Percentiles rank a stretch among this genome's conserved stretches.
Conservation (phyloP, 2,797 vertebrate species). For the Nothura maculosa region DNA sequence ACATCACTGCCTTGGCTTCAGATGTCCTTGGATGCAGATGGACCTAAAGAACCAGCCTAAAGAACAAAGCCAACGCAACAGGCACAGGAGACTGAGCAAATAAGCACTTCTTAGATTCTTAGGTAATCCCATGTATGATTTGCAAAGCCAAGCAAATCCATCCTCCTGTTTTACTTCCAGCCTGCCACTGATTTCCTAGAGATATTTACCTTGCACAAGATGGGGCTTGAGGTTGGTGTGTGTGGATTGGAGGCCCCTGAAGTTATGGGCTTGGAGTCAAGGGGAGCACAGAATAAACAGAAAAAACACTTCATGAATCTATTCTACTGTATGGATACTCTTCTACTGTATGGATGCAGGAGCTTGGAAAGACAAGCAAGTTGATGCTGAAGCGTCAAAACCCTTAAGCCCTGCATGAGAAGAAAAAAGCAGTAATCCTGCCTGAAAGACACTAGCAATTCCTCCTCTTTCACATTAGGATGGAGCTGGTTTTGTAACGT, state of each 20-base stretch:
- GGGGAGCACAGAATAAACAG: accelerated
- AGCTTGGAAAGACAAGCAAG: background rate
- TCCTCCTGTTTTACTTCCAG: background rate
- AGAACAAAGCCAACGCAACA: background rate
- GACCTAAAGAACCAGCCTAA: constrained; percentile 13
- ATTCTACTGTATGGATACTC: too few relatives aligned
- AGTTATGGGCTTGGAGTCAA: accelerated
- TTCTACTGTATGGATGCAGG: accelerated
- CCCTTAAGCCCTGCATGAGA: background rate
- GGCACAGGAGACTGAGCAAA: background rate
- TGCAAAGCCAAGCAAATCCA: background rate
- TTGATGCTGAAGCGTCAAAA: background rate
- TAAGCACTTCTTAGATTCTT: background rate
- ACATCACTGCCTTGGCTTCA: background rate
- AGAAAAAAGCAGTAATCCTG: background rate
- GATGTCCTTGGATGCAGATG: background rate
- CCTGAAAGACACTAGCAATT: accelerated
- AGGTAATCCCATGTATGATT: background rate
- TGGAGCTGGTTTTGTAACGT: background rate
- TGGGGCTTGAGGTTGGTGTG: background rate
- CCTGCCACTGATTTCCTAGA: background rate
- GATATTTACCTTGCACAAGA: background rate
- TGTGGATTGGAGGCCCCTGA: accelerated
- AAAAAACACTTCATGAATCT: accelerated
- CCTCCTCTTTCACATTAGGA: accelerated